These are phyloP conservation scores for Chrysogorgia sp. DNA, from an alignment of 92 coral and sea anemone species.

Conservation along the genomic window DNA sequence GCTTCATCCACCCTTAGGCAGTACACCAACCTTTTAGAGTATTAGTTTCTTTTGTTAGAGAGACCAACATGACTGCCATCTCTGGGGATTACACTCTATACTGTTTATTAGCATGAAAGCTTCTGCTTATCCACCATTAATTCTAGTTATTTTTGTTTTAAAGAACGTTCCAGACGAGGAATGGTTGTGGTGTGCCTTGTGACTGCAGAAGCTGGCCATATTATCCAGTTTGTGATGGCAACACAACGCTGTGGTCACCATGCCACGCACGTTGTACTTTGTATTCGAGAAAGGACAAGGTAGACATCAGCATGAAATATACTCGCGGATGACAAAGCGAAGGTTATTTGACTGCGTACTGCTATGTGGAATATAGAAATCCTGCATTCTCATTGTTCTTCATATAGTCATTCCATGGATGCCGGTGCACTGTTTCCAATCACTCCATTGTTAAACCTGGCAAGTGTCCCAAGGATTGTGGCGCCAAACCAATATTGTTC, in stretches of 20 bases:
- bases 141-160: not conserved
- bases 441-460: constrained; percentile 30
- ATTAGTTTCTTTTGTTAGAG: too few relatives aligned
- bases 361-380: too few relatives aligned
- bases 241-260: constrained; percentile 16
- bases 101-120: too few relatives aligned
- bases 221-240: constrained; percentile 28
- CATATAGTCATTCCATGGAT: constrained; percentile 35
- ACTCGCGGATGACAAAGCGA: too few relatives aligned
- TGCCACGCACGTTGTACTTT: constrained; percentile 19
- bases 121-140: too few relatives aligned
- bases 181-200: constrained; percentile 6
- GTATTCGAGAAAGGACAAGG: not conserved
- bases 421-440: constrained; percentile 25
- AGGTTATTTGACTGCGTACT: too few relatives aligned
- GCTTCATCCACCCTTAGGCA: too few relatives aligned
- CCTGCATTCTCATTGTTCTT: too few relatives aligned
- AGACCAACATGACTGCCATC: too few relatives aligned
- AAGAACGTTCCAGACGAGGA: not conserved
- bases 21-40: too few relatives aligned
- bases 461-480: constrained; percentile 66
- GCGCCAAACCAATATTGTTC: constrained; percentile 52
- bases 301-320: too few relatives aligned
- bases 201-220: constrained; percentile 7
- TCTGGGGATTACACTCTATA: too few relatives aligned